Evolutionary conservation across 2,113 vertebrate species (phyloP), one percentile per base, ranked within the genome.

Genomic region (Glaucomys volans): DNA sequence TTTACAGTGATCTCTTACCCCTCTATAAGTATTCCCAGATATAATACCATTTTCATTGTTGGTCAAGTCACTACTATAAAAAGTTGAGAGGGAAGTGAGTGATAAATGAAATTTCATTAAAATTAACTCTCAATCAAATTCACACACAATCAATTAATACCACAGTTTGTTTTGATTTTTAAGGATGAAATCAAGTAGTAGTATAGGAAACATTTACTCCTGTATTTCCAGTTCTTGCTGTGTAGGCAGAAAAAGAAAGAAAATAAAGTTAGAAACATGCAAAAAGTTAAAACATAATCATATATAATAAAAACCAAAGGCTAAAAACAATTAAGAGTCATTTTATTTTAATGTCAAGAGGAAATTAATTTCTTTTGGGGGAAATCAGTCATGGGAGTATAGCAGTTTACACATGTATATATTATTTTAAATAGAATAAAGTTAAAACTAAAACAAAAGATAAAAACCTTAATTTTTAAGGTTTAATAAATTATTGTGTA

Each of bases 181-280:
- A 97, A 93, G 77, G 6, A 1, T 86, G 82, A 97, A 97, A 98
- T 24, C 95, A 93, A 97, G 90, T 92, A 98, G 92, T 96, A 98
- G 98, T 76, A 98, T 35, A 91, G 90, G 97, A 98, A 98, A 97
- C 9, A 98, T 98, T 98, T 98, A 98, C 98, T 98, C 98, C 96
- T 37, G 97, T 99, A 99, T 96, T 94, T 99, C 99, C 98, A 99
- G 98, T 97, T 99, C 99, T 98, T 98, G 99, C 99, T 99, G 99
- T 99, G 98, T 98, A 98, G 98, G 98, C 98, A 98, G 97, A 98
- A 97, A 98, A 98, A 97, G 95, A 97, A 95, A 98, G 97, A 97
- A 98, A 98, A 95, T 37, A 96, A 97, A 96, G 97, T 99, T 99
- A 99, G 98, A 98, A 97, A 91, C 4, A 94, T 71, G 96, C 81